These are phyloP conservation scores for Salarias fasciatus DNA, from an alignment of 2,797 vertebrate genomes.

Conservation along the genomic window DNA sequence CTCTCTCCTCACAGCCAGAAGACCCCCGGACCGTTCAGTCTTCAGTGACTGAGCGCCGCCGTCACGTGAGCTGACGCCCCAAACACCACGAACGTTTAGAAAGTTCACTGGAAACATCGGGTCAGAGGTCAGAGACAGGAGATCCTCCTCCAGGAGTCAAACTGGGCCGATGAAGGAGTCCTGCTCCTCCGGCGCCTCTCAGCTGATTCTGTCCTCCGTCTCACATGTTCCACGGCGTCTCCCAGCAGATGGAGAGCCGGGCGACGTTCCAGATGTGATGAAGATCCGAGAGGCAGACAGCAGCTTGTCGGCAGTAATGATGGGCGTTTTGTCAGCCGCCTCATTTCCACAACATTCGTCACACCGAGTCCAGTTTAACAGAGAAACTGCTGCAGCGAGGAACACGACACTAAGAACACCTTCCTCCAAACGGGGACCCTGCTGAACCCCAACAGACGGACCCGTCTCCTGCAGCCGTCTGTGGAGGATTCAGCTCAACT, in stretches of 20 bases:
- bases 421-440: slow-evolving; percentile 6
- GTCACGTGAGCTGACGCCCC: no score
- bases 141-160: no score
- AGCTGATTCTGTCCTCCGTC: slow-evolving; percentile 16
- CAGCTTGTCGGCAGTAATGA: slow-evolving; percentile 28
- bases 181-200: no score
- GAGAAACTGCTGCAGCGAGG: neutral
- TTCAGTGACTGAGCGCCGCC: no score
- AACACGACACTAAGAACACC: slow-evolving; percentile 7
- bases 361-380: slow-evolving; percentile 18
- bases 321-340: slow-evolving; percentile 22
- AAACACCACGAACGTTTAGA: no score
- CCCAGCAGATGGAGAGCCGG: slow-evolving; percentile 15
- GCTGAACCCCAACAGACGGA: neutral
- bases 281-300: slow-evolving; percentile 16
- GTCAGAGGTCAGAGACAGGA: no score
- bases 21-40: no score
- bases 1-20: no score
- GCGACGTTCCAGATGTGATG: slow-evolving; percentile 34
- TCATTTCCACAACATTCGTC: slow-evolving; percentile 30
- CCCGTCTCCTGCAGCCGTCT: no score
- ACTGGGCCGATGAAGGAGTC: no score
- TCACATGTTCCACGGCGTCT: slow-evolving; percentile 22
- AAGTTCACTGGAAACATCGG: no score
- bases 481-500: no score